Evolutionary conservation across 2,797 vertebrate species (phyloP), one percentile per base, ranked within the genome.

Genomic region (Poeciliopsis infans): DNA sequence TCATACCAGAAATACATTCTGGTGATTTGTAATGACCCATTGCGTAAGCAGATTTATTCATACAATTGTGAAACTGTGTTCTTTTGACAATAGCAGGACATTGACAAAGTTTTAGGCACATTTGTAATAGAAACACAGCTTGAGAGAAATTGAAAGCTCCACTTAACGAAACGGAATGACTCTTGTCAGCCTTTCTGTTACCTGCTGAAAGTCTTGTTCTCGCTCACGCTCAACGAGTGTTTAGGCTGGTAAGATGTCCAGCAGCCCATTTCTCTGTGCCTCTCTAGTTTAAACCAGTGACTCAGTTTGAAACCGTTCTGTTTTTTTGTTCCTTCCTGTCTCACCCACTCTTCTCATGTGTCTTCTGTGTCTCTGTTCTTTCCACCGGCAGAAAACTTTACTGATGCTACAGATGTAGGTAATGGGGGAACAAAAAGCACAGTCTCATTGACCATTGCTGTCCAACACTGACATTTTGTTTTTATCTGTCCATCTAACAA

Each of bases 371-470:
- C 80, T 85, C 88, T 76, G 31, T 81, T 76, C 86, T 92, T 87
- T 83, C 78, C 92, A 94, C 87, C 92, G 95, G 93, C 96, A 97
- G 97, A 98, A 95, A 95, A 96, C 92, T 93, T 97, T 90, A 96
- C 95, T 89, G 97, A 97, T 88, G 91, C 94, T 79, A 90, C 95
- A 73, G 93, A 87, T 93, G 84, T 97, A 97, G 97, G 97, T 97
- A 97, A 97, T 72, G 91, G 93, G 93, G 41, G 86, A 88, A 79
- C 81, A 75, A 87, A 71, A 84, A 84, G 80, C 80, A 75, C 83
- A 90, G 88, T 31, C 33, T 87, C 85, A 80, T 74, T 89, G 87
- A 69, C 66, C 66, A 69, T 87, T 83, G 91, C 84, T 43, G 75
- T 43, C 75, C 71, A 84, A 69, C 75, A 55, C 39, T 75, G 16